A percentile compares a stretch with the other conserved stretches of the same genome.
Evolutionary conservation across 92 coral and sea anemone genomes (phyloP).

Genomic region (Palythoa grandiflora): DNA sequence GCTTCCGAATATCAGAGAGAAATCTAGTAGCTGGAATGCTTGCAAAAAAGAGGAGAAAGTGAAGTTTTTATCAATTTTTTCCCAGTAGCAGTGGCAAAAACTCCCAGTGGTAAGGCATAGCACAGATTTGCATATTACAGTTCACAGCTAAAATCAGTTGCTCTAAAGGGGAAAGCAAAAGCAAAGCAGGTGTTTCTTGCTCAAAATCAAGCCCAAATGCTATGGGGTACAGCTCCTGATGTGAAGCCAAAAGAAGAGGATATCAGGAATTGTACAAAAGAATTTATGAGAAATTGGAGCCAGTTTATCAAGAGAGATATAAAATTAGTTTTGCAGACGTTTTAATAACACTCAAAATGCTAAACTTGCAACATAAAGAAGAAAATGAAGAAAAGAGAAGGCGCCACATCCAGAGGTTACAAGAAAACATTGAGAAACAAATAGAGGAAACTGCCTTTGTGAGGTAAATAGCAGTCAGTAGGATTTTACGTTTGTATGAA

Average conservation of each 20-base stretch:
- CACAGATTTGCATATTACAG: conserved; percentile 40
- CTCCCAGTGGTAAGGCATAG: conserved; percentile 36
- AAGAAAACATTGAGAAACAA: not conserved
- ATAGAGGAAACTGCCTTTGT: not conserved
- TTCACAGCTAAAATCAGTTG: conserved; percentile 43
- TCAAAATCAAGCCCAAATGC: conserved; percentile 12
- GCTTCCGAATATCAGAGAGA: conserved; percentile 45
- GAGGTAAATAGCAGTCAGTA: not conserved
- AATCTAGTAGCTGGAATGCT: conserved; percentile 52
- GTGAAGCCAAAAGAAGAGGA: too few relatives aligned
- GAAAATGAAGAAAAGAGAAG: not conserved
- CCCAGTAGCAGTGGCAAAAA: conserved; percentile 48
- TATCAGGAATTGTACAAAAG: too few relatives aligned
- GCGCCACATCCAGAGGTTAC: not conserved
- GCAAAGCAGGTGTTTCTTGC: conserved; percentile 49
- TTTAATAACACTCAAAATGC: not conserved
- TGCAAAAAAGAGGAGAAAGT: conserved; percentile 45
- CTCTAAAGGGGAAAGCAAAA: conserved; percentile 57
- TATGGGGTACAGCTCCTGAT: too few relatives aligned
- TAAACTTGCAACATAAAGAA: not conserved
- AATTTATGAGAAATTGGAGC: not conserved
- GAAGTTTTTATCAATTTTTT: conserved; percentile 45
- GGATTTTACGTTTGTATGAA: too few relatives aligned
- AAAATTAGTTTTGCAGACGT: not conserved
- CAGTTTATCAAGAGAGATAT: not conserved